A percentile compares a stretch with the other conserved stretches of the same genome.
Evolutionary conservation across 2,888 invertebrate species (phyloP).

Genomic region (Heliconius cydno): DNA sequence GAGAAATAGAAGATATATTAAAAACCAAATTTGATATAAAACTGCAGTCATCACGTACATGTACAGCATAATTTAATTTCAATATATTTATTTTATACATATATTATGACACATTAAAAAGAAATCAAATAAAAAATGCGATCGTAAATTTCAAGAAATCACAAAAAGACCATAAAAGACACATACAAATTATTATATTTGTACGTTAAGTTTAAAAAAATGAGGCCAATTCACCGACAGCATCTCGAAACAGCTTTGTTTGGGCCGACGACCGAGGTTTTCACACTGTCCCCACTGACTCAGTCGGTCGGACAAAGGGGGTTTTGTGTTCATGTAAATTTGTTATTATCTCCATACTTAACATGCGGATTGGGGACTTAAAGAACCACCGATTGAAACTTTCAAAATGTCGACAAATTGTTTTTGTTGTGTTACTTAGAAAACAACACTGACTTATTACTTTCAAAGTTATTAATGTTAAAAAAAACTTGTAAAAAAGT

Average conservation of each 20-base stretch:
- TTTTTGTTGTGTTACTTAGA: slow-evolving; percentile 52
- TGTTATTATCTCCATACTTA: slow-evolving; percentile 69
- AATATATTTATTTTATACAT: too few relatives aligned
- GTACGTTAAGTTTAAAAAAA: neutral
- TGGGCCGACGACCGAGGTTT: slow-evolving; percentile 72
- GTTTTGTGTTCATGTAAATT: slow-evolving; percentile 78
- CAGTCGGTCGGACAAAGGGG: slow-evolving; percentile 66
- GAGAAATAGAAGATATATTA: neutral
- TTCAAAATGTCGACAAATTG: slow-evolving; percentile 59
- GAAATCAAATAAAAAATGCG: neutral
- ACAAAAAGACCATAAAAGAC: neutral
- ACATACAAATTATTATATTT: neutral
- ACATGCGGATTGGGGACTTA: slow-evolving; percentile 74
- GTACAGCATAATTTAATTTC: too few relatives aligned
- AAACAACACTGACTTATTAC: slow-evolving; percentile 47
- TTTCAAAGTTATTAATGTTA: slow-evolving; percentile 57
- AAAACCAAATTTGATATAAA: neutral
- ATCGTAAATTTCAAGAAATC: neutral
- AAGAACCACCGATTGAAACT: slow-evolving; percentile 61
- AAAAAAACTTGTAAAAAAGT: too few relatives aligned
- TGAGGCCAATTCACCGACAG: slow-evolving; percentile 51
- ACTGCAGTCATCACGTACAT: neutral
- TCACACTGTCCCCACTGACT: slow-evolving; percentile 67
- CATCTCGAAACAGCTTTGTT: slow-evolving; percentile 56
- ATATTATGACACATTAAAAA: neutral